Conservation (phyloP, 2,888 invertebrate species). For the Caenorhabditis sinica region DNA sequence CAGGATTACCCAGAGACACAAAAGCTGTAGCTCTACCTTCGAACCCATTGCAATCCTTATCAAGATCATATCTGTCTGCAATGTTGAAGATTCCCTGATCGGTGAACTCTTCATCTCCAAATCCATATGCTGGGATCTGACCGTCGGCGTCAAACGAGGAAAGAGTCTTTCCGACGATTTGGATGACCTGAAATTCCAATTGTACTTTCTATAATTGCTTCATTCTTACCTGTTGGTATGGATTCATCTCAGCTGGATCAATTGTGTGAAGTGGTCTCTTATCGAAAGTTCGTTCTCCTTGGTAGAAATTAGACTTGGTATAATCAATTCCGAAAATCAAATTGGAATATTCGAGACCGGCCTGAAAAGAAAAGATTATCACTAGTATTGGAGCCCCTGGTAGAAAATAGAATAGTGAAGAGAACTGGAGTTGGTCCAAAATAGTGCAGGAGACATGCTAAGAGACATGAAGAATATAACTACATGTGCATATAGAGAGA, state of each 20-base stretch:
- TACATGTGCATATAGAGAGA: not conserved
- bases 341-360: constrained; percentile 84
- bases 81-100: constrained; percentile 83
- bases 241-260: constrained; percentile 84
- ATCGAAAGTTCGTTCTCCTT: constrained; percentile 85
- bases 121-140: constrained; percentile 85
- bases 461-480: constrained; percentile 8
- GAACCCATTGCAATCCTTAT: constrained; percentile 84
- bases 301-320: constrained; percentile 86
- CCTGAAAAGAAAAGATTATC: constrained; percentile 70
- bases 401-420: constrained; percentile 39
- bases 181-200: constrained; percentile 84
- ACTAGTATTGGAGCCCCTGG: not conserved
- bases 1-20: not conserved
- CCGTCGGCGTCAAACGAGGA: constrained; percentile 85
- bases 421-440: constrained; percentile 13
- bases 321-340: constrained; percentile 85
- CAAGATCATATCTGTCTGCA: constrained; percentile 80
- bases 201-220: not conserved
- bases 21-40: constrained; percentile 76
- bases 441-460: constrained; percentile 45
- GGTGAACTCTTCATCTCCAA: constrained; percentile 85
- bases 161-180: constrained; percentile 85
- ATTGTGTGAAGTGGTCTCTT: constrained; percentile 85
- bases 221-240: constrained; percentile 85